phyloP scores from a whole-genome alignment of 2,113 vertebrate species.

The Sylvilagus bachmani region DNA sequence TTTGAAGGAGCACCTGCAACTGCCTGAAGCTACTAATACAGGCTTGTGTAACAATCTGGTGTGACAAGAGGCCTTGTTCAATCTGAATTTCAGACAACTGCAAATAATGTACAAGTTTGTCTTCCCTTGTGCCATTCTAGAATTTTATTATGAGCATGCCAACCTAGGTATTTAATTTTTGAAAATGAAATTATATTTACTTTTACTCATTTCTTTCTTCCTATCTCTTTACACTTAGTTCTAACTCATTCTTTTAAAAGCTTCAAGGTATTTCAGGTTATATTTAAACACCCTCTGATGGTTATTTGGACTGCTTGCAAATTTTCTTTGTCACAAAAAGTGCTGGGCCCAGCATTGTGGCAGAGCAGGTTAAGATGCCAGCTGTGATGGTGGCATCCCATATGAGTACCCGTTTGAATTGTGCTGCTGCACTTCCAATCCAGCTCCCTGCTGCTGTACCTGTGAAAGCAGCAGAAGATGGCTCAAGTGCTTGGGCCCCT shows the following conservation, averaged over 20 bases:
- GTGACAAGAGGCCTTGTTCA: background rate
- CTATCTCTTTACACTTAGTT: background rate
- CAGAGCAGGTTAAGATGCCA: too few relatives aligned
- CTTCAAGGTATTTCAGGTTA: background rate
- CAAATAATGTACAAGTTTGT: background rate
- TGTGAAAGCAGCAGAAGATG: too few relatives aligned
- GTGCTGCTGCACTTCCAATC: too few relatives aligned
- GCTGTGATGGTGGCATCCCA: too few relatives aligned
- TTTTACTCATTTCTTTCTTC: background rate
- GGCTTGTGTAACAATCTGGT: background rate
- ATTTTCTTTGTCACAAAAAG: conserved; percentile 11
- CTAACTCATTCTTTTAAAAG: background rate
- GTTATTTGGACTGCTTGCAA: background rate
- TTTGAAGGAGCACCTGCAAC: background rate
- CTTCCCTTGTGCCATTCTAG: background rate
- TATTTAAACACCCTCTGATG: background rate
- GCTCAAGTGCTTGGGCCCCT: too few relatives aligned
- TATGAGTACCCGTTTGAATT: too few relatives aligned
- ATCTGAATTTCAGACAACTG: conserved; percentile 2
- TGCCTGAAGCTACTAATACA: background rate
- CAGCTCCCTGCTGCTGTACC: too few relatives aligned
- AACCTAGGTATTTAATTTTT: background rate
- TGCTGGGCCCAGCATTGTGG: background rate
- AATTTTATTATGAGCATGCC: conserved; percentile 3
- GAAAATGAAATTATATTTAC: background rate